phyloP scores from a whole-genome alignment of 2,113 vertebrate species.

The Gasterosteus nipponicus region DNA sequence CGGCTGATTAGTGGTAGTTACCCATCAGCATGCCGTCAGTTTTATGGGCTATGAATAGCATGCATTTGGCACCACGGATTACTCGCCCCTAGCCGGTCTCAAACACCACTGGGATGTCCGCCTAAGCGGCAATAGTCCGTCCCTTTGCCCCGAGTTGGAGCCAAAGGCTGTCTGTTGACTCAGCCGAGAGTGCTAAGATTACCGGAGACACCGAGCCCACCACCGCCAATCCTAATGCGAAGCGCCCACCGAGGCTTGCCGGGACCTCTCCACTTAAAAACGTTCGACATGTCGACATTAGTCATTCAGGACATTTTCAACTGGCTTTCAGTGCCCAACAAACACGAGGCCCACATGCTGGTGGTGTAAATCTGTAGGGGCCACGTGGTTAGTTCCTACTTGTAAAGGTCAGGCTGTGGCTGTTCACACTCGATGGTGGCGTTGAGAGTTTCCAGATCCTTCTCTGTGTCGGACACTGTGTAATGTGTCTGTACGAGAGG shows the following conservation, averaged over 20 bases:
- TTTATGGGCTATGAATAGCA: conserved; percentile 37
- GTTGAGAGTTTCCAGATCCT: conserved; percentile 85
- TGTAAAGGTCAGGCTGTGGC: conserved; percentile 98
- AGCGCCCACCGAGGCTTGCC: not conserved
- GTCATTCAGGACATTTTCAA: conserved; percentile 7
- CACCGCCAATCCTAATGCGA: not conserved
- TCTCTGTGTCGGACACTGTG: conserved; percentile 88
- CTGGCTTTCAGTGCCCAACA: conserved; percentile 1
- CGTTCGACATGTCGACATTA: conserved; percentile 5
- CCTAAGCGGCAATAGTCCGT: conserved; percentile 26
- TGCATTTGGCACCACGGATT: conserved; percentile 45
- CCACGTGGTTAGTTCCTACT: conserved; percentile 82
- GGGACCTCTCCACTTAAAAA: not conserved
- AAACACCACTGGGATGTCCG: conserved; percentile 19
- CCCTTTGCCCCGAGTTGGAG: conserved; percentile 47
- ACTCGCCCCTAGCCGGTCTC: conserved; percentile 16
- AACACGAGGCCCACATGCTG: conserved; percentile 19
- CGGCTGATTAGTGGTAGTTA: conserved; percentile 55
- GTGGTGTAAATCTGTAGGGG: conserved; percentile 51
- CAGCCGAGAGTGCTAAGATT: not conserved
- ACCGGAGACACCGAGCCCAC: not conserved
- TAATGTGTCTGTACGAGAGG: conserved; percentile 87
- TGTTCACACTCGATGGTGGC: conserved; percentile 96
- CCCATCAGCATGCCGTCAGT: conserved; percentile 28
- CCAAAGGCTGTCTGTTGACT: conserved; percentile 17